These are phyloP conservation scores for Spermophilus dauricus DNA, from an alignment of 2,113 vertebrate species.

Conservation along the genomic window DNA sequence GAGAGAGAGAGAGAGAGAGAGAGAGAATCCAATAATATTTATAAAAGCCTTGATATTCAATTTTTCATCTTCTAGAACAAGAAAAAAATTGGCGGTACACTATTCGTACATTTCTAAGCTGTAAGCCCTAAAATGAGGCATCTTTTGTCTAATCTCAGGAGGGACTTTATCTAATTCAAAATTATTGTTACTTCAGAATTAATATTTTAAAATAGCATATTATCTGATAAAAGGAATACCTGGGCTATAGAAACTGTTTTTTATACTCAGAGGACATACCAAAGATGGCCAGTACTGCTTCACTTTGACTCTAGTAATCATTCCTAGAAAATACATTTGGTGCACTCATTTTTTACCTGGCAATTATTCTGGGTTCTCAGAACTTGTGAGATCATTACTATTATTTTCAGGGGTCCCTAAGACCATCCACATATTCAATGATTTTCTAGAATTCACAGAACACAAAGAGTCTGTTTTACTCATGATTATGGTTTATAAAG, in stretches of 20 bases:
- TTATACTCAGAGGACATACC: neutral
- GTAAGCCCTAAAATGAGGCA: too few species aligned
- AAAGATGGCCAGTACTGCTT: neutral
- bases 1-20: too few species aligned
- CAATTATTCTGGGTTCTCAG: neutral
- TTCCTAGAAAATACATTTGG: neutral
- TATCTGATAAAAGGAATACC: neutral
- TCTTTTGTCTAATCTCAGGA: neutral
- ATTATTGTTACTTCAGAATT: neutral
- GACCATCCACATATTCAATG: neutral
- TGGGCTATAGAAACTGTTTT: neutral
- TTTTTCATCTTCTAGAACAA: too few species aligned
- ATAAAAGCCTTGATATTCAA: too few species aligned
- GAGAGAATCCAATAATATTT: too few species aligned
- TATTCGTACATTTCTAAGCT: too few species aligned
- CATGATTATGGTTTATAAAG: neutral
- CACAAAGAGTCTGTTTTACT: neutral
- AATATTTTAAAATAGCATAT: neutral
- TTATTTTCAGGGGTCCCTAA: neutral
- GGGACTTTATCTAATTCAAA: neutral
- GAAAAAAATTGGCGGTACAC: too few species aligned
- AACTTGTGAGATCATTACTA: neutral
- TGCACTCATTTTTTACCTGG: neutral
- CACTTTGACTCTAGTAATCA: neutral
- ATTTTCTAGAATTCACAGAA: neutral